These are phyloP conservation scores for Trachelus troglodyta DNA, from an alignment of 2,888 invertebrate genomes.

Conservation along the genomic window DNA sequence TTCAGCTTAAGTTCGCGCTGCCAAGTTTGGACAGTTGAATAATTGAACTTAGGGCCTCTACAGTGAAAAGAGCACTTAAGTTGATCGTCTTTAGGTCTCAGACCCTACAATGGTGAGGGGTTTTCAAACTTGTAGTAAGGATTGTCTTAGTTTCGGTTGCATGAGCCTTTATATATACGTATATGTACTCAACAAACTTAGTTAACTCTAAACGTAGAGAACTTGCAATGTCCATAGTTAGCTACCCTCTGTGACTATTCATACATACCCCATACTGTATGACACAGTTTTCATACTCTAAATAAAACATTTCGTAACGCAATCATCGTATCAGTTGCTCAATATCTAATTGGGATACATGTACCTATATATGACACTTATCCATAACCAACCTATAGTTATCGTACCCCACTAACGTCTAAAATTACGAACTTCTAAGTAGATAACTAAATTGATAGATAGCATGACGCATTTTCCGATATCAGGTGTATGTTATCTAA, in stretches of 20 bases:
- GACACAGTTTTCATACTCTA: background rate
- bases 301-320: background rate
- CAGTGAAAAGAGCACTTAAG: slow-evolving; percentile 43
- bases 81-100: slow-evolving; percentile 56
- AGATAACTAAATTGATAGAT: no score
- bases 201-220: slow-evolving; percentile 38
- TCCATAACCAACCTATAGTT: no score
- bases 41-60: slow-evolving; percentile 33
- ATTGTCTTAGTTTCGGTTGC: slow-evolving; percentile 52
- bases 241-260: slow-evolving; percentile 18
- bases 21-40: slow-evolving; percentile 41
- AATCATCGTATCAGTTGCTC: background rate
- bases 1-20: slow-evolving; percentile 10
- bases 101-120: slow-evolving; percentile 32
- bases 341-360: background rate
- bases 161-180: slow-evolving; percentile 42
- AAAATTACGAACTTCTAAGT: no score
- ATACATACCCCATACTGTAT: background rate
- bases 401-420: no score
- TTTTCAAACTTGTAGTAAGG: slow-evolving; percentile 52
- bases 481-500: no score
- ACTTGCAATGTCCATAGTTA: slow-evolving; percentile 37
- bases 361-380: no score
- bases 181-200: slow-evolving; percentile 49
- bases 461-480: no score